A percentile compares a stretch with the other conserved stretches of the same genome.
Evolutionary conservation across 2,888 invertebrate species (phyloP).

Genomic region (Drosophila nigricruria): DNA sequence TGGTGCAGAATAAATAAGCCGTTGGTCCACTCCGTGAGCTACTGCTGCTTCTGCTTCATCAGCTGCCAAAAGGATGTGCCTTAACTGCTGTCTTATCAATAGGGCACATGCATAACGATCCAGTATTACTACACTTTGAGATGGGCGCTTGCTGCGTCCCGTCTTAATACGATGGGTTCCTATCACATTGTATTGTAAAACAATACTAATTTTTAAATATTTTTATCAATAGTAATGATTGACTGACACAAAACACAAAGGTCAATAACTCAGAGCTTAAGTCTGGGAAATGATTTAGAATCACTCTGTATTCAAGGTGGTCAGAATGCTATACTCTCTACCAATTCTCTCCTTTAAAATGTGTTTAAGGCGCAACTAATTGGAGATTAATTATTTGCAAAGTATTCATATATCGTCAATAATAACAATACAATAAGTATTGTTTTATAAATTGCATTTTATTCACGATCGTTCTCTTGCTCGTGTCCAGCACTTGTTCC

Average conservation of each 20-base stretch:
- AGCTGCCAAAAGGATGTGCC: neutral
- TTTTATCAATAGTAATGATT: neutral
- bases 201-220: neutral
- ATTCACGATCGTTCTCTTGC: neutral
- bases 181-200: no score
- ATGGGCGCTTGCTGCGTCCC: neutral
- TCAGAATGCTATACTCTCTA: no score
- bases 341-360: no score
- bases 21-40: slow-evolving; percentile 10
- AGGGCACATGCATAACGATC: slow-evolving; percentile 39
- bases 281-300: neutral
- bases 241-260: neutral
- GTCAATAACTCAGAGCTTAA: neutral
- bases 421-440: neutral
- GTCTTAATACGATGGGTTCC: neutral
- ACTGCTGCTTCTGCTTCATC: neutral
- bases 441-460: neutral
- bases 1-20: slow-evolving; percentile 64
- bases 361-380: no score
- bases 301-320: neutral
- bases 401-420: neutral
- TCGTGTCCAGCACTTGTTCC: neutral
- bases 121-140: slow-evolving; percentile 13
- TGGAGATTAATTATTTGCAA: no score
- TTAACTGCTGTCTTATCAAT: slow-evolving; percentile 38